Percentiles rank a stretch among this genome's conserved stretches.
These are phyloP conservation scores for Chaenocephalus aceratus DNA, from an alignment of 2,113 vertebrate species.

Conservation along the genomic window DNA sequence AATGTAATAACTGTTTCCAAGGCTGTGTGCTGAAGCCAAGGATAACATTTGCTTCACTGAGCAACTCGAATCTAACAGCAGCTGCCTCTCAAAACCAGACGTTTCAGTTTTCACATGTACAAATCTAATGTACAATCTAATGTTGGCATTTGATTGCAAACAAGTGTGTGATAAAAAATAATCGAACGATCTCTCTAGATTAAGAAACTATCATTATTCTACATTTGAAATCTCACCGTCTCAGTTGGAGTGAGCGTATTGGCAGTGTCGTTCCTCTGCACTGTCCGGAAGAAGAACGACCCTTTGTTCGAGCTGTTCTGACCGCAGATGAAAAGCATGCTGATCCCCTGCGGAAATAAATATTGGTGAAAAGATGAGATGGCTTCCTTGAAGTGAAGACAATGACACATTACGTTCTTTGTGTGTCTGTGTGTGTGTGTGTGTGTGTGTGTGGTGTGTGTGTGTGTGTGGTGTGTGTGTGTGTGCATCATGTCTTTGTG, in stretches of 20 bases:
- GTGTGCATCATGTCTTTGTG: neutral
- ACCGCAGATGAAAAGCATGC: conserved; percentile 39
- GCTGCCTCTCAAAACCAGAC: too few relatives aligned
- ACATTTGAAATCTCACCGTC: conserved; percentile 27
- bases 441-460: neutral
- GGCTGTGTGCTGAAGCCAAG: too few relatives aligned
- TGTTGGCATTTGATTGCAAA: too few relatives aligned
- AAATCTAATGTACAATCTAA: too few relatives aligned
- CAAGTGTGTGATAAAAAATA: too few relatives aligned
- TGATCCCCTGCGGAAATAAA: conserved; percentile 26
- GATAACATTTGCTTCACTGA: too few relatives aligned
- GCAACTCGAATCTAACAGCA: too few relatives aligned
- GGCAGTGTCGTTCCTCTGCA: fast-evolving
- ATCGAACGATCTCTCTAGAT: too few relatives aligned
- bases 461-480: too few relatives aligned
- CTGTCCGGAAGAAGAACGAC: conserved; percentile 4
- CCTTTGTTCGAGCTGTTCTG: neutral
- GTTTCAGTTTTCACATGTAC: too few relatives aligned
- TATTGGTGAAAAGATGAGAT: neutral
- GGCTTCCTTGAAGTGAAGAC: neutral
- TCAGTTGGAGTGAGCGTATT: fast-evolving
- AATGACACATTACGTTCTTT: neutral
- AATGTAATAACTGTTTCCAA: neutral
- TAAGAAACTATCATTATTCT: too few relatives aligned
- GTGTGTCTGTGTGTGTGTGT: too few relatives aligned